phyloP scores from a whole-genome alignment of 1,140 invertebrate species.

The Ridgeia piscesae region DNA sequence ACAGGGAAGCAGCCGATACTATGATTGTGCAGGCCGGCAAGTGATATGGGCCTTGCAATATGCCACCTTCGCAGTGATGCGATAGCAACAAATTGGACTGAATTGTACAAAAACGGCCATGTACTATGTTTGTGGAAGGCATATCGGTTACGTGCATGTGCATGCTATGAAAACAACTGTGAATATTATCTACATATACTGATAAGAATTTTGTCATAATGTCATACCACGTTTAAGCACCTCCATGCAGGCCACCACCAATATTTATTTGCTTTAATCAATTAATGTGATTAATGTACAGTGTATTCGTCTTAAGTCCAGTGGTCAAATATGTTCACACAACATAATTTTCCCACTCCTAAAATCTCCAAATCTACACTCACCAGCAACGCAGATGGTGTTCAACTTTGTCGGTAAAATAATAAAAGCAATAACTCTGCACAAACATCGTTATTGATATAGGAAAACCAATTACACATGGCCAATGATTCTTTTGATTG shows the following conservation, averaged over 20 bases:
- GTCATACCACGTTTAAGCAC: not conserved
- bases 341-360: not conserved
- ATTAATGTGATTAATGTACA: not conserved
- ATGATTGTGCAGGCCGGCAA: not conserved
- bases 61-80: not conserved
- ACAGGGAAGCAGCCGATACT: not conserved
- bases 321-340: not conserved
- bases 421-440: not conserved
- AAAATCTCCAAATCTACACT: not conserved
- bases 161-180: not conserved
- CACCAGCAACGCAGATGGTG: not conserved
- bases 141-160: not conserved
- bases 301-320: not conserved
- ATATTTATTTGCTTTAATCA: not conserved
- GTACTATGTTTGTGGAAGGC: not conserved
- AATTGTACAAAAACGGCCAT: not conserved
- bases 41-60: not conserved
- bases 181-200: not conserved
- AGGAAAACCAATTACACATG: not conserved
- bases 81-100: not conserved
- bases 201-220: not conserved
- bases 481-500: not conserved
- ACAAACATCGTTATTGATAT: not conserved
- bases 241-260: not conserved
- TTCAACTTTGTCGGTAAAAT: not conserved